Percentiles rank a stretch among this genome's conserved stretches.
Evolutionary conservation across 2,113 vertebrate species (phyloP).

Genomic region (Pavo muticus): DNA sequence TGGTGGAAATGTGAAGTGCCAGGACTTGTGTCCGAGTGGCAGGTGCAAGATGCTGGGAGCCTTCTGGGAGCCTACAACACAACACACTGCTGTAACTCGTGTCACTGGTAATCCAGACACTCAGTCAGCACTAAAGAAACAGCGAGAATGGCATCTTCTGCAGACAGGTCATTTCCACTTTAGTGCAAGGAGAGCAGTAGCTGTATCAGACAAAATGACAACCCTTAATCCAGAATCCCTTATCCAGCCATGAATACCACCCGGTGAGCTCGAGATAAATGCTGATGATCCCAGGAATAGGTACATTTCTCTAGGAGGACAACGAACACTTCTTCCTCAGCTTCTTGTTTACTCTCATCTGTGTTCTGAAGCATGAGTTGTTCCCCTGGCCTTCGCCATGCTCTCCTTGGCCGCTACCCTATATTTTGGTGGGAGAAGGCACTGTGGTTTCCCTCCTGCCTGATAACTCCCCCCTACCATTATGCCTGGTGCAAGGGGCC

Average conservation of each 20-base stretch:
- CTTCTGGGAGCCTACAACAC: neutral
- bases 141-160: rapidly evolving
- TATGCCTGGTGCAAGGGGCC: rapidly evolving
- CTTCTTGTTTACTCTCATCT: neutral
- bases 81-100: neutral
- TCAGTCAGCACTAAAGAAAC: neutral
- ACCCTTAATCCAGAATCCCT: rapidly evolving
- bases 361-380: neutral
- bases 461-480: neutral
- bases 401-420: neutral
- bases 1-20: neutral
- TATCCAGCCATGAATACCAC: neutral
- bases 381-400: neutral
- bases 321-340: neutral
- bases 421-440: neutral
- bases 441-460: rapidly evolving
- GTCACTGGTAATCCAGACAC: neutral
- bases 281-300: neutral
- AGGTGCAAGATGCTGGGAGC: neutral
- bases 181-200: neutral
- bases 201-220: neutral
- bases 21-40: neutral
- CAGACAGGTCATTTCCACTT: neutral
- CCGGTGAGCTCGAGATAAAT: neutral
- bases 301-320: neutral